Percentiles rank a stretch among this genome's conserved stretches.
phyloP scores from a whole-genome alignment of 2,888 invertebrate species.

The Cataglyphis altisquamis region DNA sequence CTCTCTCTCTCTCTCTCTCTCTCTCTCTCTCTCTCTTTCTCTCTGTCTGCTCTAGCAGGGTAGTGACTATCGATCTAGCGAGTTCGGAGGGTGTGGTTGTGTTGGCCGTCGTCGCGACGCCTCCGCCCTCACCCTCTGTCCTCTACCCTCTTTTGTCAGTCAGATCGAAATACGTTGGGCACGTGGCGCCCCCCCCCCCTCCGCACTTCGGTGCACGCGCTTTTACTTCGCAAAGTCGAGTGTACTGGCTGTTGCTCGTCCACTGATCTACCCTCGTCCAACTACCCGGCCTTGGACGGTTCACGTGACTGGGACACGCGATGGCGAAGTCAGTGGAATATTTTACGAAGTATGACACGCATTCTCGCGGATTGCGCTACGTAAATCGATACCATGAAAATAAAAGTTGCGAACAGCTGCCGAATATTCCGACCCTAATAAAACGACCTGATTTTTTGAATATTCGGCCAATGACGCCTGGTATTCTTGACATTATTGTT shows the following conservation, averaged over 20 bases:
- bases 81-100: slow-evolving; percentile 77
- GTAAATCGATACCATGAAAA: slow-evolving; percentile 2
- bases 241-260: slow-evolving; percentile 28
- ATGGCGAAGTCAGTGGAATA: slow-evolving; percentile 41
- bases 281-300: slow-evolving; percentile 25
- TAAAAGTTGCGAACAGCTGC: not conserved
- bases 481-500: not conserved
- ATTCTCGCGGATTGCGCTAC: not conserved
- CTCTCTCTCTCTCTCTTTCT: slow-evolving; percentile 38
- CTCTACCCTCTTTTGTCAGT: slow-evolving; percentile 50
- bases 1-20: slow-evolving; percentile 48
- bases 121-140: slow-evolving; percentile 56
- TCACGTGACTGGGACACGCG: slow-evolving; percentile 43
- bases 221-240: slow-evolving; percentile 42
- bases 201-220: slow-evolving; percentile 66
- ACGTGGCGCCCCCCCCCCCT: slow-evolving; percentile 74
- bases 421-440: not conserved
- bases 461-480: not conserved
- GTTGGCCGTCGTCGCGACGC: slow-evolving; percentile 78
- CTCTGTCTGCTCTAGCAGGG: slow-evolving; percentile 66
- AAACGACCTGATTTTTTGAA: not conserved
- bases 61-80: slow-evolving; percentile 77
- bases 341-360: slow-evolving; percentile 1
- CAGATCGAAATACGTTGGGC: slow-evolving; percentile 73
- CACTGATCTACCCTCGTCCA: slow-evolving; percentile 15